These are phyloP conservation scores for Coelinius sp. DNA, from an alignment of 2,888 invertebrate genomes.

Conservation along the genomic window DNA sequence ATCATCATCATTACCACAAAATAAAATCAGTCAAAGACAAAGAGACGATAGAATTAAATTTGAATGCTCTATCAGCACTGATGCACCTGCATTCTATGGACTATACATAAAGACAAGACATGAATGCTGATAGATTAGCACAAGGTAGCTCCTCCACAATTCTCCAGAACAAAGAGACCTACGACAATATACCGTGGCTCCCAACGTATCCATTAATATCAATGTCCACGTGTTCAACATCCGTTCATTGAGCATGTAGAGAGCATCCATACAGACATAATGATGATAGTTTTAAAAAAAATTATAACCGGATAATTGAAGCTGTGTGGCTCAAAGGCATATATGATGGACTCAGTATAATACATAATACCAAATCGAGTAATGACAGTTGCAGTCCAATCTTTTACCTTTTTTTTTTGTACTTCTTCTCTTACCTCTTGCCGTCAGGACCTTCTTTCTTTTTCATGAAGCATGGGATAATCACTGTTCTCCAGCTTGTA, in stretches of 20 bases:
- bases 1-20: background rate
- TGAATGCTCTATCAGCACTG: background rate
- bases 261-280: background rate
- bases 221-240: background rate
- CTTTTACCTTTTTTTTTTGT: background rate
- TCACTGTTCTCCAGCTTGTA: background rate
- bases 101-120: background rate
- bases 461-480: background rate
- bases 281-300: background rate
- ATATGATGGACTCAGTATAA: background rate
- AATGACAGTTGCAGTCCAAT: background rate
- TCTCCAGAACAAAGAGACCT: conserved; percentile 15
- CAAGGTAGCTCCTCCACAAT: background rate
- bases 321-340: background rate
- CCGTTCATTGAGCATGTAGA: conserved; percentile 4
- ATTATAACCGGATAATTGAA: conserved; percentile 9
- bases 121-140: conserved; percentile 20
- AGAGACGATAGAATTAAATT: background rate
- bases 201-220: conserved; percentile 3
- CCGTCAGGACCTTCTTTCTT: background rate
- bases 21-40: background rate
- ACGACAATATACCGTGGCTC: conserved; percentile 10
- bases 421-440: background rate
- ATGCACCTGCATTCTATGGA: conserved; percentile 16
- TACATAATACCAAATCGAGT: conserved; percentile 9